These are phyloP conservation scores for Myotis planiceps DNA, from an alignment of 2,797 vertebrate species.

Conservation along the genomic window DNA sequence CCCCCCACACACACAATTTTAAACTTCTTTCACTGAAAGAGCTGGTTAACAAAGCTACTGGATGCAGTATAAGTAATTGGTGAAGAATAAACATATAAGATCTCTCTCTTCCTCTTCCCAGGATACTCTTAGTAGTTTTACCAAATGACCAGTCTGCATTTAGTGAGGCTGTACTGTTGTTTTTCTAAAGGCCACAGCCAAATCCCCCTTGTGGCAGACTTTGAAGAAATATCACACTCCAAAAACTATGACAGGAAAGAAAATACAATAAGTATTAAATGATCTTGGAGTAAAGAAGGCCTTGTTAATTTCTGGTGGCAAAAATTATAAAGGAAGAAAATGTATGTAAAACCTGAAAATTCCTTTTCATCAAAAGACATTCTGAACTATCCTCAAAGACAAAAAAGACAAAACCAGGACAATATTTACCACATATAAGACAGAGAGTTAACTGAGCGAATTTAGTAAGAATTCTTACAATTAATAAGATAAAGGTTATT, in stretches of 20 bases:
- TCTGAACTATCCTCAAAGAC: neutral
- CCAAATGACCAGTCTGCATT: neutral
- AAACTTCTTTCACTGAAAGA: neutral
- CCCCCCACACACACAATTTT: neutral
- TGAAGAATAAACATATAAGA: neutral
- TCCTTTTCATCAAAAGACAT: conserved; percentile 12
- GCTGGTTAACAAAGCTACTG: neutral
- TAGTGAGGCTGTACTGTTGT: neutral
- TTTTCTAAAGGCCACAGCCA: conserved; percentile 23
- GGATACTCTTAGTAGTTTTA: neutral
- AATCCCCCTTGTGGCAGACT: neutral
- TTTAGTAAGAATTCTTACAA: neutral
- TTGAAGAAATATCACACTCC: neutral
- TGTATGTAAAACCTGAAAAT: conserved; percentile 7
- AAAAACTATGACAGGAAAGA: neutral
- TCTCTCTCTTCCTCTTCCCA: neutral
- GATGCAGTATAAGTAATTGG: neutral
- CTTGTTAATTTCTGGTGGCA: conserved; percentile 36
- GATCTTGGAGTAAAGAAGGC: conserved; percentile 11
- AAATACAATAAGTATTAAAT: conserved; percentile 32
- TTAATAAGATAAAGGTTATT: conserved; percentile 1
- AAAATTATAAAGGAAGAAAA: conserved; percentile 41
- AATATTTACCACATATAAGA: neutral
- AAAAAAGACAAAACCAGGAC: neutral
- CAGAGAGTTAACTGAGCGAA: neutral